phyloP scores from a whole-genome alignment of 2,113 vertebrate species.

The Rhodinocichla rosea region DNA sequence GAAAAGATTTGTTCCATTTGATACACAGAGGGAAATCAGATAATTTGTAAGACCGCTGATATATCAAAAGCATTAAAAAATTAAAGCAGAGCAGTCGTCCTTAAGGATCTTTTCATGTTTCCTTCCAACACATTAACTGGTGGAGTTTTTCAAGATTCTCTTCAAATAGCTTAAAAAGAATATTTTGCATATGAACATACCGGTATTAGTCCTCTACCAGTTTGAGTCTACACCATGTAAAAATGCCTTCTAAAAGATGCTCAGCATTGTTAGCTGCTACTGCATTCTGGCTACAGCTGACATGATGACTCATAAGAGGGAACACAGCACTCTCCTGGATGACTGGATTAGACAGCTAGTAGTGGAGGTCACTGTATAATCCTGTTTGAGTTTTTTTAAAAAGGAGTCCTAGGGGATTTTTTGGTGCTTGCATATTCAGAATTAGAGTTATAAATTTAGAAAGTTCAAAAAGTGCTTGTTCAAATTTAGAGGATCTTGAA shows the following conservation, averaged over 20 bases:
- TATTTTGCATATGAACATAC: background rate
- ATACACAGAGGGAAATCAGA: background rate
- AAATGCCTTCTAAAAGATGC: background rate
- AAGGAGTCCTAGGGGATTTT: background rate
- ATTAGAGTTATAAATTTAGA: background rate
- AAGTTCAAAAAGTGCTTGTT: background rate
- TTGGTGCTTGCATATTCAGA: background rate
- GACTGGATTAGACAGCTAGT: background rate
- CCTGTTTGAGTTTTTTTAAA: background rate
- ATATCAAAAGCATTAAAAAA: background rate
- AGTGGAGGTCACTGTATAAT: background rate
- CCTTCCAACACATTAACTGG: background rate
- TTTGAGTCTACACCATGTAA: background rate
- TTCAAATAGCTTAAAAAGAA: background rate
- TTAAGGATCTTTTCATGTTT: background rate
- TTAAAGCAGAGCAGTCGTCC: background rate
- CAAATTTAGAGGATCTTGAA: background rate
- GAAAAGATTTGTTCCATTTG: background rate
- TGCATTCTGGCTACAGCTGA: background rate
- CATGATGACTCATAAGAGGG: background rate
- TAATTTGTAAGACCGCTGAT: background rate
- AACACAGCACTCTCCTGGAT: background rate
- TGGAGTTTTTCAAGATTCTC: background rate
- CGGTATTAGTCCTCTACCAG: background rate
- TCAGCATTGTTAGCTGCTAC: background rate